phyloP scores from a whole-genome alignment of 2,113 vertebrate genomes.

The human region DNA sequence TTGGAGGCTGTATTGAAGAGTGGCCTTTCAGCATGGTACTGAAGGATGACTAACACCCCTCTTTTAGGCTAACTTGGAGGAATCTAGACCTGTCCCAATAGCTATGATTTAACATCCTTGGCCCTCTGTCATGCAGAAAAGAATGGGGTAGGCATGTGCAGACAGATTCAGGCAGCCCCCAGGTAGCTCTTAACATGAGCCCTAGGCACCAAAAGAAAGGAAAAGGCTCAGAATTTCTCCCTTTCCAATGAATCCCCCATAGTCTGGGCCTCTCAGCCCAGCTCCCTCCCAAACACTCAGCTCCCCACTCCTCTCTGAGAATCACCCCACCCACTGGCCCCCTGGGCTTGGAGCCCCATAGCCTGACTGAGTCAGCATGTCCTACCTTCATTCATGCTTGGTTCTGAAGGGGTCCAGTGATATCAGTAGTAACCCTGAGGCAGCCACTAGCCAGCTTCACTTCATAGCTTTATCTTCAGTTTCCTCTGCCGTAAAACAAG shows the following conservation, averaged over 20 bases:
- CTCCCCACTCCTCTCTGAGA: not conserved
- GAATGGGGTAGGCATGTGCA: not conserved
- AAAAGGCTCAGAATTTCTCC: not conserved
- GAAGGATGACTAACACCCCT: not conserved
- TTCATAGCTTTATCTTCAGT: not conserved
- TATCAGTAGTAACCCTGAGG: fast-evolving
- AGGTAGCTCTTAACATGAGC: not conserved
- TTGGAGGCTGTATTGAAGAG: not conserved
- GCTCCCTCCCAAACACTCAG: not conserved
- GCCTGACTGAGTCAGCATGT: not conserved
- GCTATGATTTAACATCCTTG: not conserved
- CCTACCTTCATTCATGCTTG: not conserved
- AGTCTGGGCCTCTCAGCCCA: not conserved
- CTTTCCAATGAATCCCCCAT: not conserved
- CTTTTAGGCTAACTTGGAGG: not conserved
- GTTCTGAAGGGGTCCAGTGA: not conserved
- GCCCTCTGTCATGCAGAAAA: not conserved
- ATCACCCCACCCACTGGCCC: not conserved
- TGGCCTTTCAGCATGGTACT: not conserved
- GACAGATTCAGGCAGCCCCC: not conserved
- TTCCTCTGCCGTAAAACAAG: not conserved
- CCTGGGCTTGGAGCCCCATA: not conserved
- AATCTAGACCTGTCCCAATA: not conserved
- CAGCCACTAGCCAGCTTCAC: not conserved
- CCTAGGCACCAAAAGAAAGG: not conserved